Evolutionary conservation across 2,888 invertebrate genomes (phyloP).

Genomic region (Dilophus febrilis): DNA sequence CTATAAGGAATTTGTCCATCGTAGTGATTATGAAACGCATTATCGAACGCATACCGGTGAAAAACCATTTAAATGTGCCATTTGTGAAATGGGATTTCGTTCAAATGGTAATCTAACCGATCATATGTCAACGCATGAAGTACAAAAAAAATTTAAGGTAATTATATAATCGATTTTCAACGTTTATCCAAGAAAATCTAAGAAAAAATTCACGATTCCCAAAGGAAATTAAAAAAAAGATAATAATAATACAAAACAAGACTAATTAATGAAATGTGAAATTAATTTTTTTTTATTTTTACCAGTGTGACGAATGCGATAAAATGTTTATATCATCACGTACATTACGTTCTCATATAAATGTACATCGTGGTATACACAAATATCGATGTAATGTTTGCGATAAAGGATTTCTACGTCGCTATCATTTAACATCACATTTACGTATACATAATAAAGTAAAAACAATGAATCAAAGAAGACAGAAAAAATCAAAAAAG

Average conservation of each 20-base stretch:
- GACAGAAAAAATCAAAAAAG: too few relatives aligned
- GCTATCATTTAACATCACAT: constrained; percentile 2
- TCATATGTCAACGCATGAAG: not conserved
- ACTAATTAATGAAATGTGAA: too few relatives aligned
- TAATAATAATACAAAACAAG: too few relatives aligned
- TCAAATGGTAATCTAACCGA: constrained; percentile 1
- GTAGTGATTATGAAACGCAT: constrained; percentile 1
- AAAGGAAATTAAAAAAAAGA: too few relatives aligned
- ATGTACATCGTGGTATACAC: not conserved
- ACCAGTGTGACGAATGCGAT: not conserved
- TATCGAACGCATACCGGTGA: not conserved
- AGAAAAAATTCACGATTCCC: too few relatives aligned
- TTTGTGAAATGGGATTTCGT: not conserved
- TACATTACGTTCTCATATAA: constrained; percentile 1
- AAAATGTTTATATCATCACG: constrained; percentile 1
- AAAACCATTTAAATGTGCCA: not conserved
- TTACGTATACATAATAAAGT: not conserved
- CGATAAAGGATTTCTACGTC: not conserved
- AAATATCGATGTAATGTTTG: not conserved
- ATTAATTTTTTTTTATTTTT: not conserved
- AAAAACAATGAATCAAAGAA: too few relatives aligned
- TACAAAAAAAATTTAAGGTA: constrained; percentile 1
- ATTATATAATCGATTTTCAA: not conserved
- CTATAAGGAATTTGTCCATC: not conserved
- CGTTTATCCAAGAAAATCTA: too few relatives aligned